Evolutionary conservation across 1,140 invertebrate genomes (phyloP), one percentile per base, ranked within the genome.

Genomic region (Olivierus martensii): DNA sequence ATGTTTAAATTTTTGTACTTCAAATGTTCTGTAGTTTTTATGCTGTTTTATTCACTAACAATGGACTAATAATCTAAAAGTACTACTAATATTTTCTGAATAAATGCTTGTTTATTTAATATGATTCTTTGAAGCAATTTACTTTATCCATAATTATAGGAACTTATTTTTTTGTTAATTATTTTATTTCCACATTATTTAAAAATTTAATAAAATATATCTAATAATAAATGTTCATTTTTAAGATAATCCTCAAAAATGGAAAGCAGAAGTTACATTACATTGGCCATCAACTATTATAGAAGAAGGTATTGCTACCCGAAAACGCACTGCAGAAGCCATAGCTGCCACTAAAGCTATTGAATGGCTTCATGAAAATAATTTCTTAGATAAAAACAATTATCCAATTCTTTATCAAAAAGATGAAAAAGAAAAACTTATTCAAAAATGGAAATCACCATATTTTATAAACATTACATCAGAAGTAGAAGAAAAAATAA

Each of bases 301-400:
- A 17, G 51, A 49, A 35, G 51, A 56, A 49, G 41, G 18, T 19
- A 22, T n/a, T 38, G 28, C 21, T 6, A 6, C 0, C 3, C 34
- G 55, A 15, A 10, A 22, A 12, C 42, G 12, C 34, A 35, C 48
- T 36, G 55, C 55, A 39, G 55, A 56, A 17, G 35, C n/a, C n/a
- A 46, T 56, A 7, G 55, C 46, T 38, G 46, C 55, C n/a, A 21
- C 19, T 11, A 52, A 52, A 56, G 49, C 46, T 44, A 34, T 56
- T 19, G 6, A 37, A 17, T 56, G 55, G 55, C 47, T 56, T 10
- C 34, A 46, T 12, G 36, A 22, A 15, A 15, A 49, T 41, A 41
- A 22, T 17, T 7, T 56, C 18, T 42, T 56, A 15, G 41, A 52
- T 46, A 45, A 45, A 21, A 49, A 56, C 9, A 46, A 45, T 7